These are phyloP conservation scores for Cataglyphis altisquamis DNA, from an alignment of 2,888 invertebrate genomes.

Conservation along the genomic window DNA sequence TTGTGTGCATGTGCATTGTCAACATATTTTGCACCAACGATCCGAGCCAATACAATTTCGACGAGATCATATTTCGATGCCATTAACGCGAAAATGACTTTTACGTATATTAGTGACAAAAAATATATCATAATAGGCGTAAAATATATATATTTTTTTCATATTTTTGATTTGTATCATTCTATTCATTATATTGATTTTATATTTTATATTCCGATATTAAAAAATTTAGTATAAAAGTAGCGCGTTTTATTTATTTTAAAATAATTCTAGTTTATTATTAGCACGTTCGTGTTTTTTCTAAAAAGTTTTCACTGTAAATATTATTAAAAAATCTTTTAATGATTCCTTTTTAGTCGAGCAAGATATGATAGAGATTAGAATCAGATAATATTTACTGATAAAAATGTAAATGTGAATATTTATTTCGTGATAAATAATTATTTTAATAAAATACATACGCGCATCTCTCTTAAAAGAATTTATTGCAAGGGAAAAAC, in stretches of 20 bases:
- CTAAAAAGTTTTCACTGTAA: too few relatives aligned
- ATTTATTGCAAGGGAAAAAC: not conserved
- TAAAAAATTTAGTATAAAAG: too few relatives aligned
- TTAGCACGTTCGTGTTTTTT: too few relatives aligned
- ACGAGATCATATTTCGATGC: not conserved
- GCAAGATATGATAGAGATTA: not conserved
- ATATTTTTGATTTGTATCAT: too few relatives aligned
- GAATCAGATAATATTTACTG: not conserved
- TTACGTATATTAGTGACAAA: not conserved
- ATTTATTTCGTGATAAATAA: not conserved
- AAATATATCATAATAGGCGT: not conserved
- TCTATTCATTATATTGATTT: too few relatives aligned
- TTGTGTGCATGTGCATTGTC: not conserved
- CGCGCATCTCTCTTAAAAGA: not conserved
- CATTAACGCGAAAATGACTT: not conserved
- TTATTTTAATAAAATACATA: not conserved
- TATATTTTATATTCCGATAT: too few relatives aligned
- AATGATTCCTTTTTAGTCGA: too few relatives aligned
- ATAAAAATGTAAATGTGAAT: not conserved
- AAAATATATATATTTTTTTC: too few relatives aligned
- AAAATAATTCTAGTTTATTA: too few relatives aligned
- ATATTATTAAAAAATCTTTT: too few relatives aligned
- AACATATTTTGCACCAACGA: constrained; percentile 11
- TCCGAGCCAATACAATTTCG: not conserved
- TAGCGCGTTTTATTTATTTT: too few relatives aligned